Evolutionary conservation across 2,888 invertebrate species (phyloP), one percentile per base, ranked within the genome.

Genomic region (Cephus rjabovi): DNA sequence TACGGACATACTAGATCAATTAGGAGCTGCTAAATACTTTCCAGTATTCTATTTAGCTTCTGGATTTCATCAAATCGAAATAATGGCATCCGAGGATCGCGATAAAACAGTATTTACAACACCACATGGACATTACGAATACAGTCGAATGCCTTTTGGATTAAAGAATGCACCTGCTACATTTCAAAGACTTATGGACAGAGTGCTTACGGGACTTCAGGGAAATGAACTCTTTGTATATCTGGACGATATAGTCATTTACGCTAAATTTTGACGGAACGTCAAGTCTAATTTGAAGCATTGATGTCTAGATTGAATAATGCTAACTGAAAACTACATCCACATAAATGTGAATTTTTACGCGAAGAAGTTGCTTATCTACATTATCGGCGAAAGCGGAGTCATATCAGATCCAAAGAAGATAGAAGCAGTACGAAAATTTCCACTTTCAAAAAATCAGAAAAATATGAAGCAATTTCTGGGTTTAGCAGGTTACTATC

Each of bases 101-200:
- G 74, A 79, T 35, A 90, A 90, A 86, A 91, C 90, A 11, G 90
- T 90, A 4, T 91, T 91, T 80, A 84, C 85, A 6, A 84, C 86
- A 15, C 85, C 83, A 68, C 76, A 79, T 15, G 90, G 88, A 37
- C 90, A 89, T 78, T 90, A 84, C 73, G 86, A 91, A 79, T 74
- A 85, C 75, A 82, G 79, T 11, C 75, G 89, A 34, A 87, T 90
- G 86, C 89, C 89, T 0, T 90, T 91, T 81, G 91, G 89, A 1
- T 85, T 92, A 12, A 89, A 89, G 84, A 91, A 90, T 79, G 90
- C 91, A 1, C 91, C 92, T 0, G 87, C 88, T 1, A 90, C 91
- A 0, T 91, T 92, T 76, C 91, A 91, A 83, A 75, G 90, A 6
- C 79, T 89, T 33, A 91, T 91, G 90, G 87, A 90, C 71, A 33